Evolutionary conservation across 2,113 vertebrate species (phyloP).

Genomic region (Dunckerocampus dactyliophorus): DNA sequence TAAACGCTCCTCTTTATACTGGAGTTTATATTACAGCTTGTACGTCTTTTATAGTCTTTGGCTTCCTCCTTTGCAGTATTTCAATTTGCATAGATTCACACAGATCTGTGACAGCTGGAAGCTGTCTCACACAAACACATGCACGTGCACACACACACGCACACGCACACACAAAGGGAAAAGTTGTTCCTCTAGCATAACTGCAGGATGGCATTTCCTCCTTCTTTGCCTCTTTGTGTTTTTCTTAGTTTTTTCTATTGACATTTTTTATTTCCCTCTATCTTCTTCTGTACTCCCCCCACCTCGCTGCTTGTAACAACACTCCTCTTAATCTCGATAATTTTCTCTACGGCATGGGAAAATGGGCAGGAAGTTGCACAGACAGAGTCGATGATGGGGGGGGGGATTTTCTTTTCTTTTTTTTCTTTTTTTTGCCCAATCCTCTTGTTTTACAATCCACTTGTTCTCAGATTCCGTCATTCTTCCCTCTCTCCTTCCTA

Average conservation of each 20-base stretch:
- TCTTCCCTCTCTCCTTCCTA: neutral
- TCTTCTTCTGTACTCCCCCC: neutral
- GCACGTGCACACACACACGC: constrained; percentile 12
- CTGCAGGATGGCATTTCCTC: constrained; percentile 58
- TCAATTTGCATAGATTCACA: neutral
- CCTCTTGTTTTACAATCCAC: neutral
- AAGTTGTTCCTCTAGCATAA: constrained; percentile 38
- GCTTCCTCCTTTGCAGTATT: neutral
- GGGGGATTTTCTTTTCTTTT: constrained; percentile 31
- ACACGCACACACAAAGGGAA: constrained; percentile 13
- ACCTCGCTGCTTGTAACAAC: constrained; percentile 38
- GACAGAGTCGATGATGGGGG: constrained; percentile 21
- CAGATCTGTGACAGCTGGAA: constrained; percentile 49
- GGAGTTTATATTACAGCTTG: too few species aligned
- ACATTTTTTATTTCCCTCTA: neutral
- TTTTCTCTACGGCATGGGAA: constrained; percentile 47
- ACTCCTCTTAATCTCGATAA: constrained; percentile 23
- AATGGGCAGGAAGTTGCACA: constrained; percentile 59
- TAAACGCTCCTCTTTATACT: too few species aligned
- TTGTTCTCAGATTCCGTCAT: neutral
- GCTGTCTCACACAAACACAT: constrained; percentile 41
- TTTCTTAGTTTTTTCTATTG: neutral
- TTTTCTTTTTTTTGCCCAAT: constrained; percentile 4
- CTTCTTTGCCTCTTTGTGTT: constrained; percentile 32
- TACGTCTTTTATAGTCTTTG: neutral